A percentile compares a stretch with the other conserved stretches of the same genome.
Conservation (phyloP, 2,113 vertebrate genomes). For the Cettia cetti region DNA sequence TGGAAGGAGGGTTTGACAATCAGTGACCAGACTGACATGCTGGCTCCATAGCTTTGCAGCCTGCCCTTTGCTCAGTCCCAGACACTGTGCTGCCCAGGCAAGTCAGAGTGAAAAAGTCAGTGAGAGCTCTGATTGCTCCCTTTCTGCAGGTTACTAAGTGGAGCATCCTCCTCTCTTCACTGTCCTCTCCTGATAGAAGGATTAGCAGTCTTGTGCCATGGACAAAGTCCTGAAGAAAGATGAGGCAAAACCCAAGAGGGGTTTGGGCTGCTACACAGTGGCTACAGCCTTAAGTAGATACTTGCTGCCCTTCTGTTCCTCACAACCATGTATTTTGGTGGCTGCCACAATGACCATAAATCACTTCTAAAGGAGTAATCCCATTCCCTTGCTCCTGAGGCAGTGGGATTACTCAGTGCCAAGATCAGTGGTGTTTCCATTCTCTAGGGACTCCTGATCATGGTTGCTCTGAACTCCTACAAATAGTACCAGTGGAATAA, state of each 20-base stretch:
- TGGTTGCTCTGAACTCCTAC: neutral
- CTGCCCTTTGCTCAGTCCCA: neutral
- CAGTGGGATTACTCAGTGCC: neutral
- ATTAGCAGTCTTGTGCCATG: neutral
- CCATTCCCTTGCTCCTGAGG: neutral
- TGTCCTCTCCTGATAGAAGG: neutral
- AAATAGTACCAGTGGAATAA: neutral
- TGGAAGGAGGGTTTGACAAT: neutral
- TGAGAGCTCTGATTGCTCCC: neutral
- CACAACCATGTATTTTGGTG: neutral
- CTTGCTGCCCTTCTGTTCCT: neutral
- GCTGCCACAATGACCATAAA: neutral
- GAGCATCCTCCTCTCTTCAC: neutral
- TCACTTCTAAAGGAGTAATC: neutral
- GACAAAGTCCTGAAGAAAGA: neutral
- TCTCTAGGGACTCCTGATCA: neutral
- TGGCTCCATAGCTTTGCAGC: neutral
- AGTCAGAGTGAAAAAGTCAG: neutral
- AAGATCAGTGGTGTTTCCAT: neutral
- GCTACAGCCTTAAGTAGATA: neutral
- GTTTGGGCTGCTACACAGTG: neutral
- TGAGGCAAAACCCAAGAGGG: neutral
- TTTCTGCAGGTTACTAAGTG: neutral
- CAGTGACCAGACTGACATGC: neutral
- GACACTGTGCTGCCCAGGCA: neutral